Evolutionary conservation across 2,888 invertebrate species (phyloP).

Genomic region (Sarcophaga subvicina): DNA sequence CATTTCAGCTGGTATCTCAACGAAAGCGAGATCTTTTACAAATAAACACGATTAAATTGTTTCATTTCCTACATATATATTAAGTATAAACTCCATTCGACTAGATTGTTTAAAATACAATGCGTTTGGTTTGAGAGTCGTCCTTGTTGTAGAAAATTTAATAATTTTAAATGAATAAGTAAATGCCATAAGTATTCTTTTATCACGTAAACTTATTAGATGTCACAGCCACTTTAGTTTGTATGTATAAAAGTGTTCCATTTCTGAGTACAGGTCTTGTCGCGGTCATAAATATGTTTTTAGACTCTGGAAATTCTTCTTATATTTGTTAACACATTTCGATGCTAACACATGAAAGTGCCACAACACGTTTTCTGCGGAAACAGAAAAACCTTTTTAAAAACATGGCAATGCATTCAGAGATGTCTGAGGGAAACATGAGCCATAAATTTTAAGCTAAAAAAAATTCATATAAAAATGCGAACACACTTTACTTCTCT

Average conservation of each 20-base stretch:
- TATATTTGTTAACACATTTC: constrained; percentile 14
- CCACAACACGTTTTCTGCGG: constrained; percentile 56
- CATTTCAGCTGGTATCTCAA: no score
- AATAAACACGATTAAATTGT: no score
- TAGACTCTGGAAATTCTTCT: constrained; percentile 65
- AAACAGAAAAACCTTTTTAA: constrained; percentile 72
- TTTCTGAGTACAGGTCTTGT: constrained; percentile 76
- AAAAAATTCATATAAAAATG: constrained; percentile 38
- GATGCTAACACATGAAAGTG: constrained; percentile 14
- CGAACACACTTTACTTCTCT: constrained; percentile 36
- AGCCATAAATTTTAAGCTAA: constrained; percentile 76
- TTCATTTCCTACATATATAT: no score
- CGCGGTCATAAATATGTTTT: constrained; percentile 77
- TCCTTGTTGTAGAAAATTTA: no score
- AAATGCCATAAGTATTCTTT: no score
- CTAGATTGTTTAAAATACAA: no score
- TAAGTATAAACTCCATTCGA: no score
- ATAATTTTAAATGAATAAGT: no score
- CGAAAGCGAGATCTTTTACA: no score
- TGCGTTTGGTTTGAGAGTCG: no score
- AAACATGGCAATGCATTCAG: constrained; percentile 31
- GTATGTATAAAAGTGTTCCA: neutral
- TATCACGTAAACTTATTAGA: no score
- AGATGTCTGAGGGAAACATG: constrained; percentile 66
- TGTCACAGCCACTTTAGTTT: no score